phyloP scores from a whole-genome alignment of 2,113 vertebrate genomes.

The Lamprologus lemairii region DNA sequence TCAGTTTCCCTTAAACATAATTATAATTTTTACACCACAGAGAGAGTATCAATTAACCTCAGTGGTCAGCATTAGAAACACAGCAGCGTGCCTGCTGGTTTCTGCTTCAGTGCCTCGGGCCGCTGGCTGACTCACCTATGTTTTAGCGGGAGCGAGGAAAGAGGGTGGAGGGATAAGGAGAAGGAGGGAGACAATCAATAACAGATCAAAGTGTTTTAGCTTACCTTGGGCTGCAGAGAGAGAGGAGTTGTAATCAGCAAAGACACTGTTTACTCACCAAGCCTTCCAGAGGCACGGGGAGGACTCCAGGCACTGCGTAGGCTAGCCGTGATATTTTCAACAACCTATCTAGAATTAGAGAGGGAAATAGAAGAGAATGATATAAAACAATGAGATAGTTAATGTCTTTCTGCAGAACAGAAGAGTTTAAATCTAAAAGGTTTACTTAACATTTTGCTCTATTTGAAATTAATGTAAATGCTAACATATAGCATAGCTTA shows the following conservation, averaged over 20 bases:
- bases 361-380: constrained; percentile 6
- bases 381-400: constrained; percentile 2
- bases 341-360: constrained; percentile 13
- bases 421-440: background rate
- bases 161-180: constrained; percentile 24
- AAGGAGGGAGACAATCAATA: constrained; percentile 68
- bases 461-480: background rate
- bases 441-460: background rate
- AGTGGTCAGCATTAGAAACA: constrained; percentile 39
- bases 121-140: constrained; percentile 48
- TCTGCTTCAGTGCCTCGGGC: constrained; percentile 35
- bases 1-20: constrained; percentile 31
- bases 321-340: background rate
- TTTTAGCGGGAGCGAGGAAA: constrained; percentile 36
- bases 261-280: constrained; percentile 65
- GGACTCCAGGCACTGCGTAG: background rate
- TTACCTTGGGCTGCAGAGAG: constrained; percentile 58
- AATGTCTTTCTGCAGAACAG: background rate
- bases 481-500: background rate
- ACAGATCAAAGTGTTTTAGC: constrained; percentile 69
- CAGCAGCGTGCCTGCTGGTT: constrained; percentile 19
- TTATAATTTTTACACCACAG: constrained; percentile 36
- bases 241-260: constrained; percentile 61
- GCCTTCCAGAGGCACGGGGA: constrained; percentile 37
- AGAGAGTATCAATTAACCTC: constrained; percentile 66